These are phyloP conservation scores for Schizopygopsis malacanthus DNA, from an alignment of 2,797 vertebrate genomes.

Conservation along the genomic window DNA sequence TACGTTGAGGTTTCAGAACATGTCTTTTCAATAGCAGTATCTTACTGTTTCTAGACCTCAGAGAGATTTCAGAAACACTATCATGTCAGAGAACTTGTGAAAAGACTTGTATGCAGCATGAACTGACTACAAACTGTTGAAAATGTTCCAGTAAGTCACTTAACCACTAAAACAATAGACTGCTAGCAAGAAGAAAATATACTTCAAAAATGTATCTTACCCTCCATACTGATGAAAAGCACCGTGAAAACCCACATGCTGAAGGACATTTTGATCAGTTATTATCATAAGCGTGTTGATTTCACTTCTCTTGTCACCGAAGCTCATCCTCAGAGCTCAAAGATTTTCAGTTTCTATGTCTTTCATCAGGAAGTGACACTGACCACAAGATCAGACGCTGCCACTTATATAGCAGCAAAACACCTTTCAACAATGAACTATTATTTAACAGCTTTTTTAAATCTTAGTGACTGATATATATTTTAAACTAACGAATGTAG, in stretches of 20 bases:
- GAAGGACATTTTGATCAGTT: neutral
- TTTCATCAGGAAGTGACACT: neutral
- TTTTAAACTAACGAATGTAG: neutral
- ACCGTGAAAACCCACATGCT: neutral
- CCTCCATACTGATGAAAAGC: slow-evolving; percentile 10
- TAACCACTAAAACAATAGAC: neutral
- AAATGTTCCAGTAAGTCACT: neutral
- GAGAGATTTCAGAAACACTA: too few relatives aligned
- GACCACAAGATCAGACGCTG: neutral
- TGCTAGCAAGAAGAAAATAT: neutral
- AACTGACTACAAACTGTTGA: neutral
- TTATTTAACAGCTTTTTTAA: neutral
- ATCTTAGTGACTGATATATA: too few relatives aligned
- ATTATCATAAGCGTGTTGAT: neutral
- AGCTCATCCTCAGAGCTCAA: neutral
- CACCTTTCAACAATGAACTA: neutral
- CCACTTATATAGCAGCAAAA: neutral
- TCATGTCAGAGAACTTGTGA: too few relatives aligned
- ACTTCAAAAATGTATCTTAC: neutral
- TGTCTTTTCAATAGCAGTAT: neutral
- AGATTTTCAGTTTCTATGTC: neutral
- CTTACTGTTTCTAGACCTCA: too few relatives aligned
- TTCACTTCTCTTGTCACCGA: neutral
- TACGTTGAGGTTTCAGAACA: neutral
- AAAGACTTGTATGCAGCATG: neutral